Evolutionary conservation across 1,140 invertebrate genomes (phyloP).

Genomic region (Penaeus japonicus): DNA sequence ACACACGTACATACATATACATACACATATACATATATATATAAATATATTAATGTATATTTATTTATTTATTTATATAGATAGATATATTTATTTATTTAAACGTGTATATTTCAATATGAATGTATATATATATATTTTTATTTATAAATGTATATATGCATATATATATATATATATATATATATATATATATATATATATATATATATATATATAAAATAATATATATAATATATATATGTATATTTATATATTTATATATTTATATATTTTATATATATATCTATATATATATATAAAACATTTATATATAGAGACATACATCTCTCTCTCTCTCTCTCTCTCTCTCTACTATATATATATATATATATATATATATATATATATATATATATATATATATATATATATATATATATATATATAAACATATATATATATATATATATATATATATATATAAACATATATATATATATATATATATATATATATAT

Average conservation of each 20-base stretch:
- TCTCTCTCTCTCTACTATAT: no score
- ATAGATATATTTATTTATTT: not conserved
- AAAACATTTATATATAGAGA: no score
- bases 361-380: no score
- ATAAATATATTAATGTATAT: not conserved
- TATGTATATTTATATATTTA: slow-evolving; percentile 1
- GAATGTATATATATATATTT: not conserved
- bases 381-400: no score
- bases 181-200: not conserved
- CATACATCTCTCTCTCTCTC: no score
- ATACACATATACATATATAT: not conserved
- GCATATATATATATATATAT: not conserved
- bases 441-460: no score
- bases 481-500: no score
- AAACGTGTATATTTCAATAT: not conserved
- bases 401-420: no score
- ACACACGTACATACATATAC: not conserved
- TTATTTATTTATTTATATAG: not conserved
- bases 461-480: no score
- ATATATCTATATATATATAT: not conserved
- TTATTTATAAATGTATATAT: not conserved
- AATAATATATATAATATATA: not conserved
- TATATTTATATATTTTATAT: not conserved
- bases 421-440: no score
- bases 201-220: slow-evolving; percentile 1